A percentile compares a stretch with the other conserved stretches of the same genome.
Evolutionary conservation across 2,888 invertebrate genomes (phyloP).

Genomic region (Sussaba pulchella): DNA sequence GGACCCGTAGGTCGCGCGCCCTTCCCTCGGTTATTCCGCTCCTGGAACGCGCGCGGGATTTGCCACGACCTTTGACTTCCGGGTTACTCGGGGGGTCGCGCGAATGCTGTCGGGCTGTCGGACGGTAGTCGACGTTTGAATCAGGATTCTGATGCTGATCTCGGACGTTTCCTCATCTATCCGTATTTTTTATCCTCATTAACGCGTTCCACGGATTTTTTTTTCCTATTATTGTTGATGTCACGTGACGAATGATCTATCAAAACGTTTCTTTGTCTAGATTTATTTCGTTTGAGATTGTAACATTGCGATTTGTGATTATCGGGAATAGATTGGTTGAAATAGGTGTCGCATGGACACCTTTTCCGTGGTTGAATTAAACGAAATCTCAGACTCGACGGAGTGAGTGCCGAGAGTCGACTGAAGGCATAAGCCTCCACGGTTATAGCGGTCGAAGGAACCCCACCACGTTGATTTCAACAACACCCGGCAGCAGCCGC

Average conservation of each 20-base stretch:
- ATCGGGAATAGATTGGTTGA: neutral
- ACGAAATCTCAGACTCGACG: constrained; percentile 80
- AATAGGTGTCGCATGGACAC: neutral
- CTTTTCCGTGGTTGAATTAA: constrained; percentile 68
- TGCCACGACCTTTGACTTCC: constrained; percentile 39
- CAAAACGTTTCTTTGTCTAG: neutral
- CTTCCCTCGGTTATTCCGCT: constrained; percentile 13
- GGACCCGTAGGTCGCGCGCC: constrained; percentile 22
- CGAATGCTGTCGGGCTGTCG: neutral
- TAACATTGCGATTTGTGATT: neutral
- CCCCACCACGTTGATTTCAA: constrained; percentile 83
- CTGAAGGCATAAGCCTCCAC: constrained; percentile 79
- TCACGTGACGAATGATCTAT: neutral
- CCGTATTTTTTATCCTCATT: neutral
- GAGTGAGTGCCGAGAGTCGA: constrained; percentile 83
- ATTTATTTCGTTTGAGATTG: neutral
- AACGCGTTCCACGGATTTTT: neutral
- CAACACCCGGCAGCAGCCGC: constrained; percentile 78
- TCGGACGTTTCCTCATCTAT: neutral
- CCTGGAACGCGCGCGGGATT: constrained; percentile 4
- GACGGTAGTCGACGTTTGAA: neutral
- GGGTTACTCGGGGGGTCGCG: neutral
- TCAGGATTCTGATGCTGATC: constrained; percentile 10
- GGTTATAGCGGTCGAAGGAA: constrained; percentile 80
- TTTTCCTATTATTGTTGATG: neutral